Evolutionary conservation across 2,113 vertebrate genomes (phyloP).

Genomic region (Actinemys pallida): DNA sequence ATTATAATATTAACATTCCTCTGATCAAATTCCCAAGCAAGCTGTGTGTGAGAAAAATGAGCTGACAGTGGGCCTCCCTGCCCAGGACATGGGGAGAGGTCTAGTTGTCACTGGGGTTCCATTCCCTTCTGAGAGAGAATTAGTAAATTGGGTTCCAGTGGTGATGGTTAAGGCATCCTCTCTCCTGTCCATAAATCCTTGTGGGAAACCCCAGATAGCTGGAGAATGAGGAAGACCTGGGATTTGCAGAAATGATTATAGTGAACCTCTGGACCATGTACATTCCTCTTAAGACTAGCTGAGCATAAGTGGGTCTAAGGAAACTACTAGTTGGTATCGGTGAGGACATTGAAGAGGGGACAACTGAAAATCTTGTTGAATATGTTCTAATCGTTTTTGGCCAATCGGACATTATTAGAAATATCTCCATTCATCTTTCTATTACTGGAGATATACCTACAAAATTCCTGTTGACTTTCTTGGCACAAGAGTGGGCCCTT

Average conservation of each 20-base stretch:
- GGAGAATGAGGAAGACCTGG: not conserved
- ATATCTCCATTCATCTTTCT: not conserved
- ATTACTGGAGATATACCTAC: not conserved
- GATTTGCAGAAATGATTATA: not conserved
- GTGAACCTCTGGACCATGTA: not conserved
- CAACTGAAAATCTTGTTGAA: not conserved
- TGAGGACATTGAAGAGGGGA: not conserved
- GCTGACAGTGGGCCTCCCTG: not conserved
- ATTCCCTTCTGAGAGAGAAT: not conserved
- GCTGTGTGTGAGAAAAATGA: not conserved
- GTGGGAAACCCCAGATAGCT: not conserved
- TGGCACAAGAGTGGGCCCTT: not conserved
- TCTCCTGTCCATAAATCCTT: not conserved
- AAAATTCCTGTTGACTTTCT: not conserved
- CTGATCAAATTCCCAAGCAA: not conserved
- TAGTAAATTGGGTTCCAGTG: not conserved
- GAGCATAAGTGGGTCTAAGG: not conserved
- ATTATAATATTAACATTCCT: not conserved
- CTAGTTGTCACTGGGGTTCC: not conserved
- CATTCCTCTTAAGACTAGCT: not conserved
- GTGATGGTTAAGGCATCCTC: not conserved
- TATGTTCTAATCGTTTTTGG: not conserved
- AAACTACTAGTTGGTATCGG: not conserved
- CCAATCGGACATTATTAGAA: not conserved
- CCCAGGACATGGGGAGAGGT: not conserved